Evolutionary conservation across 2,888 invertebrate genomes (phyloP).

Genomic region (Hanleya hanleyi): DNA sequence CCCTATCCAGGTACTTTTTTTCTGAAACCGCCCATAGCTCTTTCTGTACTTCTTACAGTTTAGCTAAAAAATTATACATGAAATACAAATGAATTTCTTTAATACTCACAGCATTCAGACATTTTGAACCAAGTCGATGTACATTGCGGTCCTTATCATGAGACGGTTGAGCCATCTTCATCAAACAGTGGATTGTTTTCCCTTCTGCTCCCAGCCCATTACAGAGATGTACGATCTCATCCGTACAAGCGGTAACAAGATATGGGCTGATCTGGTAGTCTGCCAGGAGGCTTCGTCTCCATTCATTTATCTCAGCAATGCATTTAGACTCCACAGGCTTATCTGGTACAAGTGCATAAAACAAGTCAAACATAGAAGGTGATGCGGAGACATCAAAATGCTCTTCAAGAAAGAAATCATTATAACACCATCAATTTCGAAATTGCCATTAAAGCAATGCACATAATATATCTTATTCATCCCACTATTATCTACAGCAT

Average conservation of each 20-base stretch:
- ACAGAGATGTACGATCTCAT: constrained; percentile 81
- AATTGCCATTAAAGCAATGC: no score
- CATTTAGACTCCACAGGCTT: constrained; percentile 78
- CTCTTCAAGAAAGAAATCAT: no score
- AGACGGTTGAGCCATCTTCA: background rate
- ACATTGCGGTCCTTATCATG: background rate
- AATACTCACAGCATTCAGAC: constrained; percentile 5
- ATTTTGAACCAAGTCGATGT: background rate
- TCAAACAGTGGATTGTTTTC: constrained; percentile 93
- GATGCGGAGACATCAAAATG: no score
- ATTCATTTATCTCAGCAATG: constrained; percentile 90
- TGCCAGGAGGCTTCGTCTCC: constrained; percentile 91
- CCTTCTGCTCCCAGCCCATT: constrained; percentile 85
- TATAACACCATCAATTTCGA: no score
- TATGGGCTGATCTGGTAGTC: constrained; percentile 96
- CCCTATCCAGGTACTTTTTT: no score
- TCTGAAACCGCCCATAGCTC: no score
- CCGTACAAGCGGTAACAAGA: constrained; percentile 88
- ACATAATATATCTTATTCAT: no score
- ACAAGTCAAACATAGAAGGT: background rate
- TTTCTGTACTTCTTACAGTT: no score
- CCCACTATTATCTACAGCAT: no score
- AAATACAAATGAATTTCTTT: no score
- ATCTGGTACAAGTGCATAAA: constrained; percentile 36
- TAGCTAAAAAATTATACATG: no score